Base-by-base conservation (phyloP, 2,888 invertebrate genomes). In the Diachrysia chrysitis region DNA sequence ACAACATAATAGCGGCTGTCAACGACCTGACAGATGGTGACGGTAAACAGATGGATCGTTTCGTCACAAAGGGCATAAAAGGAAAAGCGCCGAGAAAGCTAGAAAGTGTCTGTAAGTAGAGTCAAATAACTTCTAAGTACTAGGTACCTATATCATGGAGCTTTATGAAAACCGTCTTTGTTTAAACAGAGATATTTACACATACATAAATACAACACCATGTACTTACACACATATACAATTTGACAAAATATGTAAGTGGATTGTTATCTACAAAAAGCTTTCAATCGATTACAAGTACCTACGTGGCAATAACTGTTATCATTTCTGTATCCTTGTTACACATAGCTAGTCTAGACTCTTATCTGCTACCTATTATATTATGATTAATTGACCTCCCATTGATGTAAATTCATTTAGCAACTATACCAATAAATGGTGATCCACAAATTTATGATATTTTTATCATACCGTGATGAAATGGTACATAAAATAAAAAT, bases 31-130 rank as follows among this genome's bases (percentile, higher is more conserved):
- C 21, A 21, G 48, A 51, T 21, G 48, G 48, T 19, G 48, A 51
- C 12, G 48, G 48, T 19, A 10, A 19, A 51, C 9, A 51, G 19
- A 19, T 51, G 48, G 21, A 4, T 21, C 48, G 21, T 12, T 21
- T 51, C 1, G 21, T 51, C 48, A 51, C 19, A 19, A 51, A 66
- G 37, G 48, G 17, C 51, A 6, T 17, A 21, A 17, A 57, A 23
- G 63, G 59, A 68, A 68, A 72, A 73, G 63, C 69, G 35, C 53
- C 21, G 58, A 64, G 69, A 73, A 73, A 73, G 48, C 69, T 73
- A 73, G 63, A 73, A 73, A 73, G 63, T 19, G 9, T 10, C 32
- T 32, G 1, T 35, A 61, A 55, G 68, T 57, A 48, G 23, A 48
- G 72, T 73, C 68, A 58, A 7, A 21, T 68, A 17, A 68, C 48